These are phyloP conservation scores for Hemaris fuciformis DNA, from an alignment of 2,888 invertebrate genomes.

Conservation along the genomic window DNA sequence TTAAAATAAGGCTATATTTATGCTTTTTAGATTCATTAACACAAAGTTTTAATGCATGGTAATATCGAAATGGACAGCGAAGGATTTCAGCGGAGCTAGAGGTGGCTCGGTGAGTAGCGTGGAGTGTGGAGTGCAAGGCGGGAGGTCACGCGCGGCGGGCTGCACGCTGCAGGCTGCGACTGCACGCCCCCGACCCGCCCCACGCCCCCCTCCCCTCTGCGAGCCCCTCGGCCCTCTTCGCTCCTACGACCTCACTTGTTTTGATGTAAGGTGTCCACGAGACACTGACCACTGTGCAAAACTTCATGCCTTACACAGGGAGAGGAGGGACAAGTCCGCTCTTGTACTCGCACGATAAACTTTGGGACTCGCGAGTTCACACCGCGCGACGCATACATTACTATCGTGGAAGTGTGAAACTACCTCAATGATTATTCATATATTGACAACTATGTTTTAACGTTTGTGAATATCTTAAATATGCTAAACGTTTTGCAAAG, in stretches of 20 bases:
- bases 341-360: constrained; percentile 40
- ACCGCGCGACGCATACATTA: neutral
- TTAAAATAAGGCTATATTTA: too few relatives aligned
- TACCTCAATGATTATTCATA: neutral
- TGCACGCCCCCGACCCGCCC: constrained; percentile 70
- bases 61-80: neutral
- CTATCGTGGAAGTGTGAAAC: neutral
- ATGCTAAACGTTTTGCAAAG: neutral
- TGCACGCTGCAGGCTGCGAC: constrained; percentile 54
- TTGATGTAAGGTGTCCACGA: constrained; percentile 75
- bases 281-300: constrained; percentile 66
- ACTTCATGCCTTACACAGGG: constrained; percentile 43
- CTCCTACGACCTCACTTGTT: constrained; percentile 67
- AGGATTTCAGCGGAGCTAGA: constrained; percentile 13
- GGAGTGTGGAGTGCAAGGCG: constrained; percentile 42
- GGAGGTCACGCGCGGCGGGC: constrained; percentile 58
- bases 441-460: neutral
- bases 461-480: neutral
- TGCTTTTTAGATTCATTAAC: too few relatives aligned
- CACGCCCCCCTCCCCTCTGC: constrained; percentile 45
- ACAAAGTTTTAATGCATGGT: neutral
- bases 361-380: constrained; percentile 35
- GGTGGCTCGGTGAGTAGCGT: constrained; percentile 13
- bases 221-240: constrained; percentile 34
- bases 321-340: constrained; percentile 49